Conservation (phyloP, 2,797 vertebrate genomes). For the Coluber constrictor region DNA sequence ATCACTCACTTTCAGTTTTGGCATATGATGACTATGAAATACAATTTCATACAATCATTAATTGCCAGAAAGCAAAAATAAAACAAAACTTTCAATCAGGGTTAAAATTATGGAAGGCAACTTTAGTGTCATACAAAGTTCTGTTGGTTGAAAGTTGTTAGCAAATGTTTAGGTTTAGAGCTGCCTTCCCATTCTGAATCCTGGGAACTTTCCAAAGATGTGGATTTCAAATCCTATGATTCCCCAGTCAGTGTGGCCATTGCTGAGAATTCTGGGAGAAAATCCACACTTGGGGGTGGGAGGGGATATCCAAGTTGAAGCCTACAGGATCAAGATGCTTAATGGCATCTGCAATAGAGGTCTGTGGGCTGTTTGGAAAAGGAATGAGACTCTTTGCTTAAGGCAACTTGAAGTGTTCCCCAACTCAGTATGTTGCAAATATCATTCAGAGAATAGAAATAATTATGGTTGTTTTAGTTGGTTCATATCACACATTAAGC, state of each 20-base stretch:
- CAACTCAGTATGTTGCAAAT: neutral
- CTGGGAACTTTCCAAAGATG: neutral
- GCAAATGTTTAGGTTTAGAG: neutral
- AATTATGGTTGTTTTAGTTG: neutral
- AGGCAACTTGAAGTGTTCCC: neutral
- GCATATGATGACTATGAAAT: slow-evolving; percentile 25
- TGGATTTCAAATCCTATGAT: neutral
- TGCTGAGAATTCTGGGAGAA: neutral
- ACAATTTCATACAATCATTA: neutral
- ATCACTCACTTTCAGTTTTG: slow-evolving; percentile 16
- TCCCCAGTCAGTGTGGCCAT: neutral
- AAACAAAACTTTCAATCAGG: neutral
- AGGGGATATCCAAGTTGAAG: neutral
- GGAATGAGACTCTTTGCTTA: neutral
- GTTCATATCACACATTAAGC: neutral
- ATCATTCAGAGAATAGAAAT: neutral
- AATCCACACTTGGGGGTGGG: neutral
- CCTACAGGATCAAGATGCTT: neutral
- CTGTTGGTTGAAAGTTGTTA: neutral
- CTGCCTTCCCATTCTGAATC: neutral
- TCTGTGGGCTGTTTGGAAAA: neutral
- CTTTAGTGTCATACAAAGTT: neutral
- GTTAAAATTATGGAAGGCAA: neutral
- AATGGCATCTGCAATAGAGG: neutral
- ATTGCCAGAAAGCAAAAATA: neutral